Evolutionary conservation across 2,113 vertebrate species (phyloP), one percentile per base, ranked within the genome.

Genomic region (Cacatua alba): DNA sequence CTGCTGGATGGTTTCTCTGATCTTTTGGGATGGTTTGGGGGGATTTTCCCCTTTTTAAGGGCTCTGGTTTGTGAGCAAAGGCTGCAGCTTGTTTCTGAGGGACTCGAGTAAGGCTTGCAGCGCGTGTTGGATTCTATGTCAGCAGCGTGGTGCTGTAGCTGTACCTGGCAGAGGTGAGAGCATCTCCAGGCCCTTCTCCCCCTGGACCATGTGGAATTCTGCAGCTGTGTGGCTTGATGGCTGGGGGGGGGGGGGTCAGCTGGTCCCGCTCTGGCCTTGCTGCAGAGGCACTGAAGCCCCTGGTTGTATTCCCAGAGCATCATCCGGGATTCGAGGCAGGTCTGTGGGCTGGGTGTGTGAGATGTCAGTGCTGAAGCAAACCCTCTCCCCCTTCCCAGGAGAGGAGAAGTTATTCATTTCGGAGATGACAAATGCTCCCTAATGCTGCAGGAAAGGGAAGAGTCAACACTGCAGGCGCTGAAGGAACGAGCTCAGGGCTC

Each of bases 351-450:
- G 80, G 62, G 77, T 75, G 41, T 91, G 70, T 49, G 80, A 91
- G 78, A 84, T 76, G 74, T 59, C 86, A 64, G 80, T 18, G 24
- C 31, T 6, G 49, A 94, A 76, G 83, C 82, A 21, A 75, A n/a
- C 51, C 92, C 64, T 93, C 65, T 84, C 65, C 69, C 70, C 90
- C 46, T 75, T 91, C 95, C 86, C 92, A 37, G 90, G 90, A 94
- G 95, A 76, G 86, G 86, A 68, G 59, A 94, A 92, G 94, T 94
- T 97, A 93, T 91, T 97, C 88, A 87, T 94, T 92, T 92, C 46
- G 11, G 88, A 93, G 94, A 92, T 97, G 95, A 97, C 95, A 96
- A 96, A 97, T 53, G 68, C 88, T 95, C 92, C 70, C 68, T 81
- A 83, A 92, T 48, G 70, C 94, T 87, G 95, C 96, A 86, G 92